Evolutionary conservation across 1,140 invertebrate species (phyloP), one percentile per base, ranked within the genome.

Genomic region (Caenorhabditis briggsae): DNA sequence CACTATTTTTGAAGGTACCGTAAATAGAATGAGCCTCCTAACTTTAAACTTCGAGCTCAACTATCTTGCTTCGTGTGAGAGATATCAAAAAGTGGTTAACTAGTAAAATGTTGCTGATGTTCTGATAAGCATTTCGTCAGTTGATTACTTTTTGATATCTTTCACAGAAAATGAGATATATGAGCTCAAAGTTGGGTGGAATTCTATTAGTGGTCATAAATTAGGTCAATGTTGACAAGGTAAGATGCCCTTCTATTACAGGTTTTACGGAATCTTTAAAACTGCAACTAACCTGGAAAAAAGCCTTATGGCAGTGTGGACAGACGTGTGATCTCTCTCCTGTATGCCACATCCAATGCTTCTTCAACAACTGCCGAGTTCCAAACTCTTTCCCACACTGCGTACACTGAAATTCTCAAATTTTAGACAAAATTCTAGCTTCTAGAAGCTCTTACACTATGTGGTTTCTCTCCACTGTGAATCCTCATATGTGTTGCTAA

Each of bases 381-480:
- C 97, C 98, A 93, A 99, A 99, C 86, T 96, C 96, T 94, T 98
- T 99, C 65, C 95, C 96, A 93, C 97, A 99, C 7, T 97, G 95
- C 89, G 96, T 96, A 92, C 98, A 99, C 91, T 87, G 65, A 78
- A 23, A 6, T 70, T 11, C 3, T 20, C 53, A 23, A 43, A n/a
- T 85, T 50, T 12, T 16, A 50, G 12, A 0, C 56, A n/a, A 20
- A 58, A 20, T n/a, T 20, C 0, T 58, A 9, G 2, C 8, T 0
- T 61, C 8, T n/a, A n/a, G n/a, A 11, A 33, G 33, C 6, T 50
- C 70, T 78, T 64, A 85, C 84, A 50, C 97, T 96, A 93, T 99
- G 99, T 0, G 98, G 98, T 70, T 97, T 93, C 91, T 99, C 98
- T 23, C 91, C 91, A 5, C 96, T 97, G 91, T 99, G 98, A 18